Conservation (phyloP, 2,113 vertebrate genomes). For the Indicator maculatus region DNA sequence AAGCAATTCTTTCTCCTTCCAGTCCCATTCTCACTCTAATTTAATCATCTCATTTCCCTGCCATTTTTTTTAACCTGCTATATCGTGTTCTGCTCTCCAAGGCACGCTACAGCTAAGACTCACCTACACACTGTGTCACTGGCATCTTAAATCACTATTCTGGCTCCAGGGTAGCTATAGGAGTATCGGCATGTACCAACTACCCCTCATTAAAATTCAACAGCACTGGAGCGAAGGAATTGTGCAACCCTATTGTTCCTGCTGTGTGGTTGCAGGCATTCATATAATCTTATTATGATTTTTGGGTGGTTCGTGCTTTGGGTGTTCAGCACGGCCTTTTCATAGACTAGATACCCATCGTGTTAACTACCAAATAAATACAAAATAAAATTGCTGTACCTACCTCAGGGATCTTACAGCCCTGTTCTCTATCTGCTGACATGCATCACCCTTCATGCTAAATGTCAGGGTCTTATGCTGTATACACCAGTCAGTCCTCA, state of each 20-base stretch:
- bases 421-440: background rate
- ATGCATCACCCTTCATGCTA: background rate
- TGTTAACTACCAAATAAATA: background rate
- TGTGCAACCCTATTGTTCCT: slow-evolving; percentile 51
- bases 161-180: slow-evolving; percentile 23
- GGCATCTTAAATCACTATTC: slow-evolving; percentile 18
- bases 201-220: slow-evolving; percentile 55
- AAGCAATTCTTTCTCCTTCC: background rate
- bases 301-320: background rate
- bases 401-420: background rate
- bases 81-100: background rate
- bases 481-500: background rate
- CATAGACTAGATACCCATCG: background rate
- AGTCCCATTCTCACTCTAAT: background rate
- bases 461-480: background rate
- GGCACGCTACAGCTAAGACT: background rate
- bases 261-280: slow-evolving; percentile 38
- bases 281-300: slow-evolving; percentile 40
- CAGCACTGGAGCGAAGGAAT: background rate
- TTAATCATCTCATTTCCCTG: background rate
- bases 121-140: background rate
- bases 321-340: background rate
- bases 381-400: background rate
- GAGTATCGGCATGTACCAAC: slow-evolving; percentile 40
- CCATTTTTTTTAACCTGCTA: background rate